Percentiles rank a stretch among this genome's conserved stretches.
phyloP scores from a whole-genome alignment of 1,140 invertebrate species.

The Trachelipus rathkii region DNA sequence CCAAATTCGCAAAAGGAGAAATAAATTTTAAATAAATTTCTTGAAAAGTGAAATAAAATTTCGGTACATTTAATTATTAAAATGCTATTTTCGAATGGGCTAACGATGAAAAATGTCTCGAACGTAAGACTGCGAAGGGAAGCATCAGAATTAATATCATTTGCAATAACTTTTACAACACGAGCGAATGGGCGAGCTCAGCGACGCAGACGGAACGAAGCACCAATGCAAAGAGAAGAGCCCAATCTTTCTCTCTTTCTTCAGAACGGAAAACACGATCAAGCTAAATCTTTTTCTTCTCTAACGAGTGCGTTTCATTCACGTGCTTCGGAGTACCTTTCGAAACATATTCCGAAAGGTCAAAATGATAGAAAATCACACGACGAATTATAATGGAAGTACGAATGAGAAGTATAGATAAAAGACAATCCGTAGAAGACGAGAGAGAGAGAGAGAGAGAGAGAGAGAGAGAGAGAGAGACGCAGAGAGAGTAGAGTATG shows the following conservation, averaged over 20 bases:
- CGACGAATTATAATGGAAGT: background rate
- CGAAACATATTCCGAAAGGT: background rate
- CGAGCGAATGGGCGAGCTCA: background rate
- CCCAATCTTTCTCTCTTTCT: constrained; percentile 6
- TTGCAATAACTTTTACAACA: background rate
- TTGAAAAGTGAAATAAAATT: too few species aligned
- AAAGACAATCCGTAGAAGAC: too few species aligned
- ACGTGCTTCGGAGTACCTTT: background rate
- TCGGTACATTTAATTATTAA: too few species aligned
- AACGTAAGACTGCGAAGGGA: background rate
- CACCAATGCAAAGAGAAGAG: background rate
- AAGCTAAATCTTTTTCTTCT: constrained; percentile 9
- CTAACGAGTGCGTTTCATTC: too few species aligned
- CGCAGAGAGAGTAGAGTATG: too few species aligned
- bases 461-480: too few species aligned
- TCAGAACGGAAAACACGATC: constrained; percentile 11
- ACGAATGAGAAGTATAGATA: too few species aligned
- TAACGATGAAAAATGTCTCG: too few species aligned
- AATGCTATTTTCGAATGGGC: too few species aligned
- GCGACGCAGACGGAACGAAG: background rate
- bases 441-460: too few species aligned
- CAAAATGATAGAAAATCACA: background rate
- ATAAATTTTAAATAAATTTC: too few species aligned
- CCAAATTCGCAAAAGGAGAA: too few species aligned
- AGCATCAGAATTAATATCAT: constrained; percentile 1